Base-by-base conservation (phyloP, 2,888 invertebrate genomes). In the Acleris laterana region DNA sequence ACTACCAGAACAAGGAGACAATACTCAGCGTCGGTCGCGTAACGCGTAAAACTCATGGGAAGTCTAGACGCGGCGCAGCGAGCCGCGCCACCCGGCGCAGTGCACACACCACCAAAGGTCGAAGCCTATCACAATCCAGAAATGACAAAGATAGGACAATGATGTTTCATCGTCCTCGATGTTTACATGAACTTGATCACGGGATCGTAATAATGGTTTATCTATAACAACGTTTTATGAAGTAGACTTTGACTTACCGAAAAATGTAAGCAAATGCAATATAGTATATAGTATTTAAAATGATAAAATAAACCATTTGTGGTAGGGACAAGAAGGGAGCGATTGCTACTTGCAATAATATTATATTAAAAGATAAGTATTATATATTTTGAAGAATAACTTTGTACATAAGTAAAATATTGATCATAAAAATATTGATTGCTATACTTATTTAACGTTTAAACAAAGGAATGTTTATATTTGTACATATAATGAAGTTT, bases 1-100 rank as follows among this genome's bases (percentile, higher is more conserved):
- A 81, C 83, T 83, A 81, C 76, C 75, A 77, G 87, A 88, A 87
- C 87, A 88, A 89, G 88, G 82, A 85, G 89, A 91, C 85, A 91
- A 91, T 91, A 92, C 92, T 84, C 83, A 83, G 75, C 72, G 74
- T 76, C 75, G 79, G 74, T 77, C 72, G 77, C 70, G 71, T 68
- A 68, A 67, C 61, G 69, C 63, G 64, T 69, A 19, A 28, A 38
- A 50, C 56, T 38, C 42, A 25, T 19, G 25, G 46, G 17, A 38
- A 16, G 20, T 13, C 46, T 13, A 20, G 13, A 11, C 11, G 7
- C 16, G 7, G 42, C 42, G 20, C 6, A 6, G 42, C 53, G n/a
- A 5, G 22, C 5, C 22, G 22, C n/a, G 50, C 55, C 49, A 19
- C 17, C 32, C 32, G 16, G 32, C 38, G 52, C 38, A 46, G 48